phyloP scores from a whole-genome alignment of 2,113 vertebrate genomes.

The Hippocampus barbouri region DNA sequence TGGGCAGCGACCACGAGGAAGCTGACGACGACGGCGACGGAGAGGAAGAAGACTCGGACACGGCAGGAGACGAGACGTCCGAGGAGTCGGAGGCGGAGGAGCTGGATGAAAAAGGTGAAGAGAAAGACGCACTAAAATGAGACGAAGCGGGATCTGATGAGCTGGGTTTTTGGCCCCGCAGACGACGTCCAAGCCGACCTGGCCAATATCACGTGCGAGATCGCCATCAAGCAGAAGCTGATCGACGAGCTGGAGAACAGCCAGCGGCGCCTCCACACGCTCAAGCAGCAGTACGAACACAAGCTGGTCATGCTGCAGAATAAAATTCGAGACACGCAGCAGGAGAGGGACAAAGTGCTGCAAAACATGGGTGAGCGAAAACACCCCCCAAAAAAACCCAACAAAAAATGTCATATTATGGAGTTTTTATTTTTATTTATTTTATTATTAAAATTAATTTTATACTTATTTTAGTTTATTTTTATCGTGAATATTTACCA shows the following conservation, averaged over 20 bases:
- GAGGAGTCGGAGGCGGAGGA: slow-evolving; percentile 95
- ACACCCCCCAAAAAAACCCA: no score
- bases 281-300: slow-evolving; percentile 96
- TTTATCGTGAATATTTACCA: no score
- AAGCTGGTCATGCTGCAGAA: slow-evolving; percentile 94
- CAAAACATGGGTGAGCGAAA: slow-evolving; percentile 86
- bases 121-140: neutral
- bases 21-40: slow-evolving; percentile 82
- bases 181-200: slow-evolving; percentile 92
- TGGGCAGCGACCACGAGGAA: slow-evolving; percentile 86
- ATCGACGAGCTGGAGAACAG: slow-evolving; percentile 98
- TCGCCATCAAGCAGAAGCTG: slow-evolving; percentile 98
- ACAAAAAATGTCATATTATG: no score
- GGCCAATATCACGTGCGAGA: slow-evolving; percentile 98
- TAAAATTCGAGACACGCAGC: slow-evolving; percentile 95
- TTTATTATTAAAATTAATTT: no score
- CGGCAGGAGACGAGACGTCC: slow-evolving; percentile 85
- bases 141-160: neutral
- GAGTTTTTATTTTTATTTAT: no score
- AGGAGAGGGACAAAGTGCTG: slow-evolving; percentile 94
- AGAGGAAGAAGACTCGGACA: slow-evolving; percentile 88
- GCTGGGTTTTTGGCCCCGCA: slow-evolving; percentile 29
- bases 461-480: no score
- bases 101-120: slow-evolving; percentile 90
- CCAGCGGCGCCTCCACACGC: slow-evolving; percentile 89